Evolutionary conservation across 2,888 invertebrate species (phyloP).

Genomic region (Apotomis betuletana): DNA sequence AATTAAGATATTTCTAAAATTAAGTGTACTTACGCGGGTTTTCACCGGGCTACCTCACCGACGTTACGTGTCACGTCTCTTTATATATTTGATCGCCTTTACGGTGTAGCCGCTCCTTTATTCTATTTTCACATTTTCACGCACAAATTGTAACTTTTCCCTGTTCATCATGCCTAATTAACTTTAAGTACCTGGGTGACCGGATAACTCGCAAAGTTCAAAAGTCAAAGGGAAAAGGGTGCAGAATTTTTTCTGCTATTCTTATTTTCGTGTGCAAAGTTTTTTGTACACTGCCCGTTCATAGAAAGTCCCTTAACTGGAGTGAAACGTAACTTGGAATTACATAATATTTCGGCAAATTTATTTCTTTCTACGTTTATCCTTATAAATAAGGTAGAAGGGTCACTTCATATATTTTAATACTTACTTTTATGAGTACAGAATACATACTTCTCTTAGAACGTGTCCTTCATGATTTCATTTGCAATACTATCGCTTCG

Average conservation of each 20-base stretch:
- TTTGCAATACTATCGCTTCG: no score
- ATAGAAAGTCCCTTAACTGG: background rate
- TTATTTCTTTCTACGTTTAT: background rate
- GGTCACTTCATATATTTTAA: no score
- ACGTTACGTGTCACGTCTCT: no score
- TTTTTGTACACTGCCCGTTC: background rate
- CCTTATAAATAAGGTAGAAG: no score
- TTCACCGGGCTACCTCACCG: background rate
- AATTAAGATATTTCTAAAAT: no score
- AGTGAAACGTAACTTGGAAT: background rate
- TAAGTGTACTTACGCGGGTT: no score
- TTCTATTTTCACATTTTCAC: constrained; percentile 14
- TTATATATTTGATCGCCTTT: no score
- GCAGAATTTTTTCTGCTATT: constrained; percentile 6
- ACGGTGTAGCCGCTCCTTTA: background rate
- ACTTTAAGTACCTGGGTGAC: constrained; percentile 30
- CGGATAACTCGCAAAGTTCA: constrained; percentile 36
- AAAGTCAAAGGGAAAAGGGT: constrained; percentile 31
- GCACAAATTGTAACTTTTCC: constrained; percentile 5
- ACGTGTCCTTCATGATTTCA: no score
- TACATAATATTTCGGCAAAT: background rate
- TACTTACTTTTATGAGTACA: no score
- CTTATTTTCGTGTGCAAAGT: constrained; percentile 2
- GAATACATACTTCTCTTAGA: no score
- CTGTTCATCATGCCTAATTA: constrained; percentile 32